Percentiles rank a stretch among this genome's conserved stretches.
These are phyloP conservation scores for Hemicrepidius hirtus DNA, from an alignment of 2,888 invertebrate genomes.

Conservation along the genomic window DNA sequence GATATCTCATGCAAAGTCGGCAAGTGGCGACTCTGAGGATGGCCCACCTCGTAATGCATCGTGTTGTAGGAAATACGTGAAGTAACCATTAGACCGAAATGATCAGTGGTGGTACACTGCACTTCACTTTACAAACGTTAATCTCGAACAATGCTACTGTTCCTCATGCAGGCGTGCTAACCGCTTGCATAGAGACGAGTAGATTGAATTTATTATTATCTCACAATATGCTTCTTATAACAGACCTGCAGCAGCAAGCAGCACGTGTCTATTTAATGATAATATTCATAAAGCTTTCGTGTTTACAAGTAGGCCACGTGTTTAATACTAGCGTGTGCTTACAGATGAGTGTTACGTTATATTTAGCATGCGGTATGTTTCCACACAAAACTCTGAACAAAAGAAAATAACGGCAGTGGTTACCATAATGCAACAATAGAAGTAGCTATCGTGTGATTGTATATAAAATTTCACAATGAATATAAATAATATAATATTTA, in stretches of 20 bases:
- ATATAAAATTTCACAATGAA: not conserved
- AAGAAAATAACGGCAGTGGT: conserved; percentile 28
- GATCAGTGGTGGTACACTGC: conserved; percentile 62
- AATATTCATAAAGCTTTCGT: conserved; percentile 20
- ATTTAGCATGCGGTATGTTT: conserved; percentile 35
- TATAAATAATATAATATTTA: too few species aligned
- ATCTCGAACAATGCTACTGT: not conserved
- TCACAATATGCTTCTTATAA: not conserved
- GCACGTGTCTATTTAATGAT: conserved; percentile 28
- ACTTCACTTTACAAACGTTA: conserved; percentile 12
- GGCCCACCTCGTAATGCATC: conserved; percentile 78
- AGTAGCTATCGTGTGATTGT: not conserved
- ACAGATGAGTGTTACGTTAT: conserved; percentile 29
- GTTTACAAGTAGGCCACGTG: conserved; percentile 41
- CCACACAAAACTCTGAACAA: conserved; percentile 24
- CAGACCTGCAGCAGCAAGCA: not conserved
- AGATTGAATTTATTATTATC: conserved; percentile 1
- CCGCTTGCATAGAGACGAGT: not conserved
- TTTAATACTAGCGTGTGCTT: not conserved
- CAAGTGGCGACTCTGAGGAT: conserved; percentile 67
- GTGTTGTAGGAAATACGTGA: conserved; percentile 79
- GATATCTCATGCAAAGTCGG: conserved; percentile 78
- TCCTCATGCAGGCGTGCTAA: not conserved
- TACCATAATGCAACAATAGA: not conserved
- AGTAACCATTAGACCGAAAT: conserved; percentile 73